Evolutionary conservation across 2,888 invertebrate genomes (phyloP), one percentile per base, ranked within the genome.

Genomic region (Erebia palarica): DNA sequence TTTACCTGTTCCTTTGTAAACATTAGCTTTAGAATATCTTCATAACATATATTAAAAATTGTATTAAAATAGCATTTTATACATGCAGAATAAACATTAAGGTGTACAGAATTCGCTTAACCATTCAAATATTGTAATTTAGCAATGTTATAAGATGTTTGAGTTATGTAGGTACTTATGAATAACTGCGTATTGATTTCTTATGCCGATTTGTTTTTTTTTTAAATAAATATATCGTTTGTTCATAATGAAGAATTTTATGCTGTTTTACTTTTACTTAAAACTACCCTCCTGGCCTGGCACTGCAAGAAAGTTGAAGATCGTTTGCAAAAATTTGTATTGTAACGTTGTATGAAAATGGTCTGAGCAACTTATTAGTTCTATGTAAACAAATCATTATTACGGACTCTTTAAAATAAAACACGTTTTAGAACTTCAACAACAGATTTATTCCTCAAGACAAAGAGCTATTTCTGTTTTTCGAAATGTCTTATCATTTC

Each of bases 211-310:
- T 63, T 71, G 82, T 77, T 82, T 83, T 81, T 84, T 84, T 61
- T 16, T 80, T 36, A 7, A 21, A 84, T 85, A 81, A 86, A 86
- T 85, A 87, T 84, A 89, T 85, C 84, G 84, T 89, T 89, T 88
- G 88, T 88, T 90, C 87, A 81, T 82, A 69, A 76, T 79, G 77
- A 78, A 73, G 57, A 11, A 57, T 44, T 36, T 49, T 57, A 55
- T 64, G 61, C 70, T 77, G 80, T 79, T 81, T 82, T 81, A 68
- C 76, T 79, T 81, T 82, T 81, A 68, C 76, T 82, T 77, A 36
- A 7, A 36, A 36, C 7, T 0, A 36, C 36, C 36, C 36, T 36
- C 7, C 7, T 36, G 36, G 7, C 36, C 36, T 36, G 7, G 36
- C 36, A 1, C 27, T 7, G 7, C 36, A 36, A 36, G 36, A 36